Base-by-base conservation (phyloP, 2,797 vertebrate species). In the Sebastes kiyomatsui region DNA sequence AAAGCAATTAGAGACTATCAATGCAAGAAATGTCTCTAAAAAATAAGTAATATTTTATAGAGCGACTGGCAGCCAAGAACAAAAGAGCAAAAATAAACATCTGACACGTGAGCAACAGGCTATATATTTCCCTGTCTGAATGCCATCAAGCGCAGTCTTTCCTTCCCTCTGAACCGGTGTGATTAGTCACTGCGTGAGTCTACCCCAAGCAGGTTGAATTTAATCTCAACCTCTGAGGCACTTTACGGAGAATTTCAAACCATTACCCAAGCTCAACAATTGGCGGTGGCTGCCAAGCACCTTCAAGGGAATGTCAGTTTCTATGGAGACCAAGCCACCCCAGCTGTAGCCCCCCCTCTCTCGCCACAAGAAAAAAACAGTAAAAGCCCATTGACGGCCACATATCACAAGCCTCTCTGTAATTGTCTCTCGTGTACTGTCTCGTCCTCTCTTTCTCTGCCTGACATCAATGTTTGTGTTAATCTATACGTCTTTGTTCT, bases 261-360 rank as follows among this genome's bases (percentile, higher is more conserved):
- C 85, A 90, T 93, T 93, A 91, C 81, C 86, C 79, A 58, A 71
- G 84, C 91, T 89, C 83, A 93, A 95, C 94, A 95, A 94, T 93
- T 79, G 89, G 70, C 79, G 60, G 64, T 30, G 76, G 90, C 91
- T 87, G 92, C 91, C 82, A 88, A 89, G 85, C 83, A 89, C 90
- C 86, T 93, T 89, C 82, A 90, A 87, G 89, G 87, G 93, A 92
- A 94, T 90, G 92, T 89, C 87, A 92, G 95, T 96, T 96, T 92
- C 95, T 95, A 96, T 94, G 93, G 95, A 88, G 90, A 96, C 90
- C 67, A 85, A 70, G 60, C 85, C 81, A 87, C 76, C 82, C 77
- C 76, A 81, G 84, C 86, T 77, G 76, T 72, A 83, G 83, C 74
- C 86, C 52, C 52, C 49, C 64, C 16, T 28, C 71, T 18, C 23